Conservation (phyloP, 2,113 vertebrate species). For the Dasyornis broadbenti region DNA sequence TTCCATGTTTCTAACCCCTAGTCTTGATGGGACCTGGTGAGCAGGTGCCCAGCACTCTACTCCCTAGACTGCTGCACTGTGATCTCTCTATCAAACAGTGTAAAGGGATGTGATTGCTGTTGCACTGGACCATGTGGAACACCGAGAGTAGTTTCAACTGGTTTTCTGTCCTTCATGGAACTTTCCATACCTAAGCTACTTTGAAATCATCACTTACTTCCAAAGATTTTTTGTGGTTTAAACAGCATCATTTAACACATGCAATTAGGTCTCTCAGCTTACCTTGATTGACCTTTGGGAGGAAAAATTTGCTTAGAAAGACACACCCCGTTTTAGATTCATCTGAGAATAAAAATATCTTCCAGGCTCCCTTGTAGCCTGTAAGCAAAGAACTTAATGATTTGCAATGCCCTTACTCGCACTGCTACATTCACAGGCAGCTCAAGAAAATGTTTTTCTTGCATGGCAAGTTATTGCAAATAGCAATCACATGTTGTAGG, state of each 20-base stretch:
- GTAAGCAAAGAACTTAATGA: not conserved
- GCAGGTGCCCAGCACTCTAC: not conserved
- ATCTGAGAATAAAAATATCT: not conserved
- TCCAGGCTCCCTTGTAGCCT: not conserved
- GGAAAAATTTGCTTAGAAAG: not conserved
- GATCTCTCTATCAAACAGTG: not conserved
- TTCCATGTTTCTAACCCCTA: not conserved
- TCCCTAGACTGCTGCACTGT: fast-evolving
- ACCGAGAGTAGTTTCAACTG: not conserved
- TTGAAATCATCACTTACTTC: not conserved
- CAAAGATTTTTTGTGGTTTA: not conserved
- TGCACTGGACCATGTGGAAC: not conserved
- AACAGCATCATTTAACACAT: not conserved
- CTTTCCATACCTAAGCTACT: not conserved
- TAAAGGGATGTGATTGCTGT: not conserved
- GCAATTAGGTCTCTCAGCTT: not conserved
- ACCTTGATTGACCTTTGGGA: not conserved
- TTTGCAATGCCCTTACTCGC: not conserved
- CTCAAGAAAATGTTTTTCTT: not conserved
- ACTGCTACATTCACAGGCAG: not conserved
- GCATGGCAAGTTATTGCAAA: not conserved
- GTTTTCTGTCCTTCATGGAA: not conserved
- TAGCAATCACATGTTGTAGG: not conserved
- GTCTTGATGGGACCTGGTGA: not conserved
- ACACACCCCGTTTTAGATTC: not conserved